Evolutionary conservation across 2,888 invertebrate genomes (phyloP), one percentile per base, ranked within the genome.

Genomic region (Ferdinandea cuprea): DNA sequence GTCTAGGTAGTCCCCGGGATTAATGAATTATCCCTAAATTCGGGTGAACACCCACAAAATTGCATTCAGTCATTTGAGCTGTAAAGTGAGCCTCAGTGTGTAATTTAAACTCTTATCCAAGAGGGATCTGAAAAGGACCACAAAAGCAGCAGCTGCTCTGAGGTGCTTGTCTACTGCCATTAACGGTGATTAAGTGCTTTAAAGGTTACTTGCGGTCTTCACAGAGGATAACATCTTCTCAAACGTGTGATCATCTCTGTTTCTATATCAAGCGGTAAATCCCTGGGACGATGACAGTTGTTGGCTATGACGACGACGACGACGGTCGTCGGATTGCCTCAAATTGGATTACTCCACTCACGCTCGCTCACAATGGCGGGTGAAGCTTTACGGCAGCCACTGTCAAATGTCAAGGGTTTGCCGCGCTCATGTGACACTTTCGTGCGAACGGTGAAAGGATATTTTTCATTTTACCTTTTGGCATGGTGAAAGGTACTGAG

Each of bases 1-100:
- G n/a, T 5, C 25, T 3, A 25, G 37, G 28, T 56, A 56, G 28
- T 32, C 50, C 9, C 11, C 25, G 15, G 68, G 48, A 50, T 50
- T 73, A 73, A 80, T 74, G 69, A 80, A 80, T 50, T 69, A 69
- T 58, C n/a, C n/a, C n/a, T 61, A 63, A 66, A 66, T 61, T n/a
- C 44, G 63, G 63, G 21, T 61, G 79, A 68, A 73, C 68, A 68
- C 61, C 68, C 54, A 61, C 54, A 46, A 63, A 80, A 69, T 50
- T 74, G 63, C 61, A 80, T 69, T 25, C 42, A 37, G 4, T 25
- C 69, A 48, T n/a, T 21, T 32, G 68, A 32, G 37, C 44, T 54
- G 35, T 28, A 42, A 52, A 32, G 59, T 40, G 54, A 40, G 37
- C 37, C n/a, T 48, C 15, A 35, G 28, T 68, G 61, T 73, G 68